These are phyloP conservation scores for Urocitellus parryii DNA, from an alignment of 2,113 vertebrate species.

Conservation along the genomic window DNA sequence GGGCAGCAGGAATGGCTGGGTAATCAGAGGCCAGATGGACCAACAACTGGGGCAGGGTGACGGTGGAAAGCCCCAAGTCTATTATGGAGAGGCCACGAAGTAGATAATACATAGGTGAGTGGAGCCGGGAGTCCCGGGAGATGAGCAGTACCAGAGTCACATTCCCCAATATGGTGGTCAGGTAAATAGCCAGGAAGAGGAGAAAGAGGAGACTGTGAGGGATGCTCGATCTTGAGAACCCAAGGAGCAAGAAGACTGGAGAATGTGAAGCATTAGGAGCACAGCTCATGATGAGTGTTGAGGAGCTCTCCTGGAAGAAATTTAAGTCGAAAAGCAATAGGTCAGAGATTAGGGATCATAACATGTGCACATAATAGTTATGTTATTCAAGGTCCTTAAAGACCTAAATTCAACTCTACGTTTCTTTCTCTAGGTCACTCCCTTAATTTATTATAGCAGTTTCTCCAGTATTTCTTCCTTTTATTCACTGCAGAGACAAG, in stretches of 20 bases:
- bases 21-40: slow-evolving; percentile 62
- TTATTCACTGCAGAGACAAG: neutral
- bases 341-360: neutral
- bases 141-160: slow-evolving; percentile 74
- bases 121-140: slow-evolving; percentile 66
- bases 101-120: slow-evolving; percentile 82
- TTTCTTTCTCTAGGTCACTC: neutral
- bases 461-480: neutral
- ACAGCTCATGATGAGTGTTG: slow-evolving; percentile 69
- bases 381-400: neutral
- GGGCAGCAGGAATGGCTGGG: slow-evolving; percentile 68
- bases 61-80: slow-evolving; percentile 74
- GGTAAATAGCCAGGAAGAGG: slow-evolving; percentile 72
- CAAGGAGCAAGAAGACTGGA: slow-evolving; percentile 73
- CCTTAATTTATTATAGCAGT: neutral
- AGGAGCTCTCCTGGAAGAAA: neutral
- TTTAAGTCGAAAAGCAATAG: neutral
- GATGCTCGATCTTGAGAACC: slow-evolving; percentile 9
- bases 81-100: slow-evolving; percentile 76
- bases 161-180: slow-evolving; percentile 74
- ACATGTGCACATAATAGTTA: neutral
- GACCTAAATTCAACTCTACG: neutral
- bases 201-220: slow-evolving; percentile 55
- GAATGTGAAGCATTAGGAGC: slow-evolving; percentile 71
- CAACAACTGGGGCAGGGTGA: slow-evolving; percentile 75